Base-by-base conservation (phyloP, 2,797 vertebrate genomes). In the Poecilia gillii region DNA sequence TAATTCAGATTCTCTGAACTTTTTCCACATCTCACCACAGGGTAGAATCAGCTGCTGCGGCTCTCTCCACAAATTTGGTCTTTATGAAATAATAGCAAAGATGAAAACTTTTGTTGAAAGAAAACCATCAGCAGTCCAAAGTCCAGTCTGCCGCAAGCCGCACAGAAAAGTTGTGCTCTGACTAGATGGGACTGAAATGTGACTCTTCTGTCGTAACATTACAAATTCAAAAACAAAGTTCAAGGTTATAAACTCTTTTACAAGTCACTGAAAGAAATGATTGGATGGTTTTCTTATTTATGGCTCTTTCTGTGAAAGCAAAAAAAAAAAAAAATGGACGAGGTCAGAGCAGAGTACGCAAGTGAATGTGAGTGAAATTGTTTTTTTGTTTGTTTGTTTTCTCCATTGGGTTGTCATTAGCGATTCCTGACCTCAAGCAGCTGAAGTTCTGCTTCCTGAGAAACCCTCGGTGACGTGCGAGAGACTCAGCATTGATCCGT, bases 401-500 rank as follows among this genome's bases (percentile, higher is more conserved):
- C 43, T 45, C 68, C 43, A 3, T 8, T 72, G 25, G 25, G 13
- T n/a, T 45, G 13, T 45, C 41, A 72, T 31, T 16, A 45, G 43
- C 13, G 14, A 46, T 46, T 16, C 6, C n/a, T 46, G 68, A 45
- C 13, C 43, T 45, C 25, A 46, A 72, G 28, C 68, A 72, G 41
- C n/a, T 31, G n/a, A 46, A 46, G 68, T 46, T 72, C 68, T 16
- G 13, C 68, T 45, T 46, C 68, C 41, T 45, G 43, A 46, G 68
- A 72, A 72, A 72, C n/a, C 68, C 41, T n/a, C 11, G 25, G 23
- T n/a, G 39, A 70, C 39, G 23, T 43, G 66, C 11, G 20, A 70
- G 66, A 70, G 66, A 43, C 39, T 70, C 66, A 7, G 66, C 66
- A 70, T n/a, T n/a, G 39, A 70, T 70, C 66, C 23, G 39, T 70